Evolutionary conservation across 2,888 invertebrate species (phyloP).

Genomic region (Acanthosepion esculentum): DNA sequence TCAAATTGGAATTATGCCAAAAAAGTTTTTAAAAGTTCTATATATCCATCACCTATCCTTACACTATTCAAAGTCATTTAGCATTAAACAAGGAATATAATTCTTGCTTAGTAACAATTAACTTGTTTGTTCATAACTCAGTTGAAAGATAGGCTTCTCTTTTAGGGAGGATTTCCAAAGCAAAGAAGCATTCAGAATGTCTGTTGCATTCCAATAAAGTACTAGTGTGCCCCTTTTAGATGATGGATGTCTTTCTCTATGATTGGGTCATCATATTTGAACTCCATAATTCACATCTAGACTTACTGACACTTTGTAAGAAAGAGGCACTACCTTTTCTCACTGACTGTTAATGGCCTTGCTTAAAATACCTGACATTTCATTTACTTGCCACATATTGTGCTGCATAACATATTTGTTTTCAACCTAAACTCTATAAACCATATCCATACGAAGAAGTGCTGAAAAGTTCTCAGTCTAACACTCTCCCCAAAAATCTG

Average conservation of each 20-base stretch:
- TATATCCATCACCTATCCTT: neutral
- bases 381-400: slow-evolving; percentile 33
- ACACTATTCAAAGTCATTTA: neutral
- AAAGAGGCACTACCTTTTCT: slow-evolving; percentile 4
- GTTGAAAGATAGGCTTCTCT: neutral
- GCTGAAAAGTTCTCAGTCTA: too few species aligned
- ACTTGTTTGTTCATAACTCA: slow-evolving; percentile 4
- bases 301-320: slow-evolving; percentile 20
- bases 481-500: too few species aligned
- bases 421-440: neutral
- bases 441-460: neutral
- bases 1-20: neutral
- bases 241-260: neutral
- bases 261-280: slow-evolving; percentile 33
- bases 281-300: slow-evolving; percentile 33
- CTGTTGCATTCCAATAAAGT: slow-evolving; percentile 23
- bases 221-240: neutral
- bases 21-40: neutral
- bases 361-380: slow-evolving; percentile 33
- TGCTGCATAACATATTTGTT: slow-evolving; percentile 18
- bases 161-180: slow-evolving; percentile 33
- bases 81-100: slow-evolving; percentile 7
- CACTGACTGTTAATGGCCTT: slow-evolving; percentile 17
- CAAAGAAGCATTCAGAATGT: slow-evolving; percentile 17
- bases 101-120: slow-evolving; percentile 33